Evolutionary conservation across 2,797 vertebrate genomes (phyloP), one percentile per base, ranked within the genome.

Genomic region (Crenuchus spilurus): DNA sequence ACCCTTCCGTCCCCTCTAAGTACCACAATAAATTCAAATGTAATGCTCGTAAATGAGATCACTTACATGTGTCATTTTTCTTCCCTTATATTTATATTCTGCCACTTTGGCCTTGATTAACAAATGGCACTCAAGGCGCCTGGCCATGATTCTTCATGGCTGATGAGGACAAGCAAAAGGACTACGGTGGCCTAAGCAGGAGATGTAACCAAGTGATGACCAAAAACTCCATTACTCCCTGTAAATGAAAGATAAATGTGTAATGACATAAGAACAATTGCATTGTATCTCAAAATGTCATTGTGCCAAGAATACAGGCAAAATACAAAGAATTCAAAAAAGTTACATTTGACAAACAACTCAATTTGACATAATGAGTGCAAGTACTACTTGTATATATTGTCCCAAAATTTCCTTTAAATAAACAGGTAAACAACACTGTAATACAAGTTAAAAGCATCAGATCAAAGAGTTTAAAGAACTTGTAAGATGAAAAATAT

Each of bases 81-180:
- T 88, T 88, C 87, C 81, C 79, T 83, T 86, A 85, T 92, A 92
- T 92, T 93, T 93, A 92, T 92, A 91, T 93, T 91, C 89, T 85
- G 87, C 90, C 90, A 91, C 90, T 88, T 90, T 91, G 91, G 92
- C 90, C 92, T 92, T 93, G 91, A 93, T 93, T 93, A 93, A 91
- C 87, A 92, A 93, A 92, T 91, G 89, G 90, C 89, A 89, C 90
- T 92, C 84, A 83, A 88, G 88, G 84, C 82, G 79, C 80, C 72
- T 74, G 80, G 30, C 71, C 77, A 80, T 77, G 84, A 92, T 91
- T 84, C 81, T 84, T 90, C 85, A 86, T 86, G 74, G 52, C 84
- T 80, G 80, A 84, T 75, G 77, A 65, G 18, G 78, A 55, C 42
- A 1, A 72, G 60, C 66, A 55, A 76, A 74, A 73, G 24, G 68